A percentile compares a stretch with the other conserved stretches of the same genome.
Conservation (phyloP, 1,140 invertebrate species). For the Olivierus martensii region DNA sequence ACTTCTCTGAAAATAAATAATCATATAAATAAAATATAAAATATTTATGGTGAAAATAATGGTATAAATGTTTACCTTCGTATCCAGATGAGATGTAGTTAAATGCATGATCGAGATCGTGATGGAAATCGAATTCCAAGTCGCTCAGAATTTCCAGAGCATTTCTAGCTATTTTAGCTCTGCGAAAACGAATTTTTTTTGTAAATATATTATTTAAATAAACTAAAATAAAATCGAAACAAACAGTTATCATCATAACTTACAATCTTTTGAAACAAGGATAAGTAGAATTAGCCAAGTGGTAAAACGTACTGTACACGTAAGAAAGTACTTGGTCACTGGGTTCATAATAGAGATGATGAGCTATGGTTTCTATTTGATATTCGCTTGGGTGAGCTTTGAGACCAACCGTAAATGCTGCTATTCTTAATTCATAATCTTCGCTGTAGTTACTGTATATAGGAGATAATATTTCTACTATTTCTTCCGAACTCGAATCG, state of each 20-base stretch:
- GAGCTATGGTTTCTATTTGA: conserved; percentile 10
- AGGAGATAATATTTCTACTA: conserved; percentile 3
- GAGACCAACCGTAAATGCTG: conserved; percentile 8
- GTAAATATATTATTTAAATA: too few species aligned
- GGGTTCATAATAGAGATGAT: conserved; percentile 1
- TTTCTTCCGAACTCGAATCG: neutral
- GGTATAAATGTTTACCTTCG: neutral
- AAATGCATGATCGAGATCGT: neutral
- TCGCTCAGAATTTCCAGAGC: conserved; percentile 8
- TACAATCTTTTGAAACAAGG: conserved; percentile 11
- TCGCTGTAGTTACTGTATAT: conserved; percentile 13
- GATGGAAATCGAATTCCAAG: neutral
- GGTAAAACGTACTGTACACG: conserved; percentile 7
- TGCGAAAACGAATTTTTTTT: too few species aligned
- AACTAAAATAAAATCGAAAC: too few species aligned
- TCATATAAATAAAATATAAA: neutral
- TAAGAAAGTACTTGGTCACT: conserved; percentile 11
- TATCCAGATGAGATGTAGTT: neutral
- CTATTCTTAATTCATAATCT: conserved; percentile 10
- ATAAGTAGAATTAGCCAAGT: conserved; percentile 9
- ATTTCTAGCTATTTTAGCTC: neutral
- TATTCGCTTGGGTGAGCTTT: conserved; percentile 2
- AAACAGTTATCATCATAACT: conserved; percentile 3
- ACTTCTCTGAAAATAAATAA: conserved; percentile 12
- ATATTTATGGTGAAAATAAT: neutral